Base-by-base conservation (phyloP, 2,888 invertebrate genomes). In the Ormia ochracea region DNA sequence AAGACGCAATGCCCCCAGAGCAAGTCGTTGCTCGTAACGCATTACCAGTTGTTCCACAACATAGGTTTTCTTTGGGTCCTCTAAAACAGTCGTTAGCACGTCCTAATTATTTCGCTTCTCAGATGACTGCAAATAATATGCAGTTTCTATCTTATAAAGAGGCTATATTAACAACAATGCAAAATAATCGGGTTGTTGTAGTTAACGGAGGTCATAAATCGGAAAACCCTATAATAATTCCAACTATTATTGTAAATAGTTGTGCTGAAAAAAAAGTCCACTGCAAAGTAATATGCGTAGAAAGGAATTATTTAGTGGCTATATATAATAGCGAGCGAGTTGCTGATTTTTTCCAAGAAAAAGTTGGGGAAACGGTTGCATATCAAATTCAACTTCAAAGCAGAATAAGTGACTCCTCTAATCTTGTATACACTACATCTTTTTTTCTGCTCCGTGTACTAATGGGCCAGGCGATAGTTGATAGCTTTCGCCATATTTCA, bases 161-260 rank as follows among this genome's bases (percentile, higher is more conserved):
- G 1, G 2, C 50, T 19, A 63, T 84, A 50, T 70, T 84, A 17
- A 59, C 61, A 7, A 81, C 63, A 12, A 45, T 84, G 14, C 6
- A 28, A 1, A 73, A 56, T 10, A 93, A 95, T 84, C 93, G 93
- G 85, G 95, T 98, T 1, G 91, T 98, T 4, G 92, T 98, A 21
- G 94, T 98, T 23, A 98, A 98, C 2, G 94, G 95, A 0, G 96
- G 96, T 82, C 95, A 96, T 0, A 96, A 96, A 0, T 95, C 94
- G 82, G 97, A 97, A 1, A 98, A 97, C 91, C 96, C 97, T 0
- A 97, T 96, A 0, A 96, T 96, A 91, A 92, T 98, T 36, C 97
- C 98, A 0, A 98, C 98, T 88, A 95, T 94, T 85, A 93, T 98
- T 82, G 89, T 98, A 81, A 97, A 98, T 84, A 92, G 95, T 89